These are phyloP conservation scores for Prochilodus magdalenae DNA, from an alignment of 2,113 vertebrate species.

Conservation along the genomic window DNA sequence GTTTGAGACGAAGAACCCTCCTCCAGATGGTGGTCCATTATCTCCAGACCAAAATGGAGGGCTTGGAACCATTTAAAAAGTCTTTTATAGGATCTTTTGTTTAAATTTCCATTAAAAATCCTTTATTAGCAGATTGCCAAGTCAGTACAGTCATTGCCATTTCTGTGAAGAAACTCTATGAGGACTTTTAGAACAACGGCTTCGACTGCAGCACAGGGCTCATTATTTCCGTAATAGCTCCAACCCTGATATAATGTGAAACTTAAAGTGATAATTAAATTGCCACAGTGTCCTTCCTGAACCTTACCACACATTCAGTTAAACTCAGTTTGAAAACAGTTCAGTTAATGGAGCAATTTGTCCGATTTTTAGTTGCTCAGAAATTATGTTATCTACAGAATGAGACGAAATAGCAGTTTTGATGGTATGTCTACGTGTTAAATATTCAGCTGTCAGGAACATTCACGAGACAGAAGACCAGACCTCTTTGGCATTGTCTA, in stretches of 20 bases:
- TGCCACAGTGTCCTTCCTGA: too few species aligned
- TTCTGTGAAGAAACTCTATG: slow-evolving; percentile 23
- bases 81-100: slow-evolving; percentile 34
- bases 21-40: slow-evolving; percentile 50
- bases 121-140: slow-evolving; percentile 6
- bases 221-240: not conserved
- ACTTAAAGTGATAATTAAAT: too few species aligned
- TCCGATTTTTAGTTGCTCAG: too few species aligned
- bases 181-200: slow-evolving; percentile 6
- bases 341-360: too few species aligned
- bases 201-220: slow-evolving; percentile 1
- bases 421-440: too few species aligned
- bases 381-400: too few species aligned
- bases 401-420: too few species aligned
- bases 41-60: slow-evolving; percentile 35
- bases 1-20: slow-evolving; percentile 31
- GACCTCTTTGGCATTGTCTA: too few species aligned
- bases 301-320: too few species aligned
- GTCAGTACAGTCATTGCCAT: slow-evolving; percentile 9
- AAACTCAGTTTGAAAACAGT: too few species aligned
- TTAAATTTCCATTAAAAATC: slow-evolving; percentile 11
- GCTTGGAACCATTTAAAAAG: slow-evolving; percentile 18
- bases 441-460: too few species aligned
- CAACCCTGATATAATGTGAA: not conserved
- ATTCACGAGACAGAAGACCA: too few species aligned